Base-by-base conservation (phyloP, 2,113 vertebrate species). In the Larimichthys crocea region DNA sequence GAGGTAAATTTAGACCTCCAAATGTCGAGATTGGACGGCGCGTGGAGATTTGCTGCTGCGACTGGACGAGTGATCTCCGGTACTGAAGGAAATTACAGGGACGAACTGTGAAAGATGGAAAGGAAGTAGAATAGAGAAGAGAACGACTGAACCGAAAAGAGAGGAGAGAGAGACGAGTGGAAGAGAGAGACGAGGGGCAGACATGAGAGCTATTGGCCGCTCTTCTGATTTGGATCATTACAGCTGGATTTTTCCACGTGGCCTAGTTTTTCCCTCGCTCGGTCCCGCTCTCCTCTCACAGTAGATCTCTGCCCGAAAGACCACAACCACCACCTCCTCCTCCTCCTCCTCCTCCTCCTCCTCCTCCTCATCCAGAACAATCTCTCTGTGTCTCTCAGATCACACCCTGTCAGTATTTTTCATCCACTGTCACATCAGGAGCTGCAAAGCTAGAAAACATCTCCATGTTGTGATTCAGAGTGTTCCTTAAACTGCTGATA, bases 221-320 rank as follows among this genome's bases (percentile, higher is more conserved):
- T 69, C 48, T 40, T 35, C 48, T 64, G 44, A 69, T 73, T 83
- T 31, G 75, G 86, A 81, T 92, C 85, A 46, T 90, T 91, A 74
- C 89, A 79, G 70, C 89, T 89, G 74, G 86, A 68, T 88, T 89
- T 91, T 94, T 93, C 91, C 91, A 86, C 59, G 52, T 91, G 91
- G 89, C 90, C 91, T 92, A 89, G 76, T 92, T 94, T 92, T 88
- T 78, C 48, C n/a, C 63, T 82, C 50, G 20, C 49, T 82, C 50
- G 20, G 42, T 86, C 77, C 61, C 29, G 76, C 71, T 87, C 66
- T 59, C 76, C 82, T 85, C 77, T 81, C 78, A 44, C 16, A 8
- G 80, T 67, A 59, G 71, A 90, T 65, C 66, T 66, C 69, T 60
- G 74, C 73, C 60, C 29, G 19, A 48, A 65, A 75, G 80, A 82